Percentiles rank a stretch among this genome's conserved stretches.
Evolutionary conservation across 2,113 vertebrate species (phyloP).

Genomic region (Apaloderma vittatum): DNA sequence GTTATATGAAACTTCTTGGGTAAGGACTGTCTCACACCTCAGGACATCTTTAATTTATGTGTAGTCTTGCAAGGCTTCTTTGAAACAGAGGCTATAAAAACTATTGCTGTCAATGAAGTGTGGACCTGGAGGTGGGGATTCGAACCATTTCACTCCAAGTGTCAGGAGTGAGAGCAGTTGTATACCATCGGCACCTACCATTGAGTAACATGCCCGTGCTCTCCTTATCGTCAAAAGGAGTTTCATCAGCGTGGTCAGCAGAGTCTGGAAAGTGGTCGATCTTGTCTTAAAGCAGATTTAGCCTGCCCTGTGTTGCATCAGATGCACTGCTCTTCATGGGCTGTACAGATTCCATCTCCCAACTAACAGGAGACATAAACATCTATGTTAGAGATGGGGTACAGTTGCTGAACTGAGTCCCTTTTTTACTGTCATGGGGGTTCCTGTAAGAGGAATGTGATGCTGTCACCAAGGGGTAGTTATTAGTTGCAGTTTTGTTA

Average conservation of each 20-base stretch:
- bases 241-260: accelerated
- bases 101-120: background rate
- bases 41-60: background rate
- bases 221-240: background rate
- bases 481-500: background rate
- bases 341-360: background rate
- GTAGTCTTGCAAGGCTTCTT: background rate
- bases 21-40: background rate
- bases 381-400: background rate
- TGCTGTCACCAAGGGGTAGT: background rate
- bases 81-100: background rate
- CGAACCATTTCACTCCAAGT: background rate
- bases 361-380: background rate
- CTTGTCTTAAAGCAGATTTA: background rate
- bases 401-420: background rate
- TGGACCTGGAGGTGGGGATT: background rate
- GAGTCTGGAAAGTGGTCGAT: background rate
- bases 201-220: background rate
- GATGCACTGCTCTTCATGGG: background rate
- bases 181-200: accelerated
- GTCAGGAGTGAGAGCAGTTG: background rate
- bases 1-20: background rate
- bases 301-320: background rate
- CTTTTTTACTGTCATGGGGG: accelerated
- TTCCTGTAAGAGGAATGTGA: background rate